Evolutionary conservation across 1,140 invertebrate genomes (phyloP).

Genomic region (Cotesia vestalis): DNA sequence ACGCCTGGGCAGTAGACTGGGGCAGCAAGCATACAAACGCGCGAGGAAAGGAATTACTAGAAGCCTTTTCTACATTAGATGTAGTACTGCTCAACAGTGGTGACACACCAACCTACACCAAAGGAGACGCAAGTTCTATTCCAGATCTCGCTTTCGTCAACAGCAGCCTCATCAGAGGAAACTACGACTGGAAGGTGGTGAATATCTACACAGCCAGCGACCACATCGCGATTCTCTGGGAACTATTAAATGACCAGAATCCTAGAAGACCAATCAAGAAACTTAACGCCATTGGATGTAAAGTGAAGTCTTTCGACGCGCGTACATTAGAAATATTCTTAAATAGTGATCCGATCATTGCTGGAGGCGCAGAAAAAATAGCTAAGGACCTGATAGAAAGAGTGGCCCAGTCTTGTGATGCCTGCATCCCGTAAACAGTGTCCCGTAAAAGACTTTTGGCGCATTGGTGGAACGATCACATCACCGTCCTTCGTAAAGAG

Average conservation of each 20-base stretch:
- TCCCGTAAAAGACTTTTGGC: constrained; percentile 23
- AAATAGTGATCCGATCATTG: constrained; percentile 2
- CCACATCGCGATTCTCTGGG: constrained; percentile 32
- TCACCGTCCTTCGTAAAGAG: constrained; percentile 38
- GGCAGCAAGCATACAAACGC: constrained; percentile 19
- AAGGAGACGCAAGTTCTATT: constrained; percentile 34
- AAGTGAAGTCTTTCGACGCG: constrained; percentile 32
- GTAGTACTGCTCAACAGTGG: constrained; percentile 35
- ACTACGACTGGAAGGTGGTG: constrained; percentile 9
- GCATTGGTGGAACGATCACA: constrained; percentile 52
- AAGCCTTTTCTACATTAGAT: constrained; percentile 33
- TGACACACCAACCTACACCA: constrained; percentile 31
- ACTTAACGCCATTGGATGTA: constrained; percentile 28
- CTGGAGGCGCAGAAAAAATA: constrained; percentile 12
- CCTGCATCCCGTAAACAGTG: too few relatives aligned
- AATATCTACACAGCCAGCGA: constrained; percentile 36
- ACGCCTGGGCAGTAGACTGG: constrained; percentile 27
- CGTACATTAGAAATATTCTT: constrained; percentile 9
- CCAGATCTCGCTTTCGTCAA: constrained; percentile 33
- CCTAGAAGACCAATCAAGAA: background rate
- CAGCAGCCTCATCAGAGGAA: constrained; percentile 20
- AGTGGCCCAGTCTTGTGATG: constrained; percentile 30
- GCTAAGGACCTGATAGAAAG: constrained; percentile 24
- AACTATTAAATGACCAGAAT: constrained; percentile 13
- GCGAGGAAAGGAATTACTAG: constrained; percentile 29